A percentile compares a stretch with the other conserved stretches of the same genome.
phyloP scores from a whole-genome alignment of 1,140 invertebrate species.

The Drosophila hydei region DNA sequence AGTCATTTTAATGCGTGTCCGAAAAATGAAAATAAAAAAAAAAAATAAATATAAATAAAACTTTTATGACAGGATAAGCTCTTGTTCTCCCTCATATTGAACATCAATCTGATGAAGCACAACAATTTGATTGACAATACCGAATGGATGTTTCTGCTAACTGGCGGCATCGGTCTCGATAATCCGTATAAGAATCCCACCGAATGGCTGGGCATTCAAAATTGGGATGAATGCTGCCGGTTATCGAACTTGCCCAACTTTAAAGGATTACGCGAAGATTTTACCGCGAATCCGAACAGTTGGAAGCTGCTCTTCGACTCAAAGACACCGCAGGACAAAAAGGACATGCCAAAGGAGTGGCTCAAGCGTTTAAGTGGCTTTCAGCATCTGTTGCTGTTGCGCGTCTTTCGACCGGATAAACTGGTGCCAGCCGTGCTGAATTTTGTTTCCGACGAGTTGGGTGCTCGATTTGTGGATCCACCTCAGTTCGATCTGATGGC shows the following conservation, averaged over 20 bases:
- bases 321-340: constrained; percentile 87
- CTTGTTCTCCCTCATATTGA: constrained; percentile 94
- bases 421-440: constrained; percentile 92
- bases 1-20: constrained; percentile 63
- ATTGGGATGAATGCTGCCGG: constrained; percentile 93
- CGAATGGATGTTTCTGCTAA: constrained; percentile 95
- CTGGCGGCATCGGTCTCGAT: constrained; percentile 92
- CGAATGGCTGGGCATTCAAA: constrained; percentile 89
- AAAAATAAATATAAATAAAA: constrained; percentile 44
- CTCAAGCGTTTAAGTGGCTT: constrained; percentile 87
- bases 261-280: constrained; percentile 87
- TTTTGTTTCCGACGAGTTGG: constrained; percentile 89
- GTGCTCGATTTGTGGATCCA: constrained; percentile 92
- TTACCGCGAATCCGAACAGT: constrained; percentile 85
- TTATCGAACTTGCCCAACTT: constrained; percentile 84
- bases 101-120: constrained; percentile 92
- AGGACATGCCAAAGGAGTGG: constrained; percentile 88
- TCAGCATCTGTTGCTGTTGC: constrained; percentile 91
- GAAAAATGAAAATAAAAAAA: constrained; percentile 10
- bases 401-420: constrained; percentile 95
- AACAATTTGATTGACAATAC: constrained; percentile 87
- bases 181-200: constrained; percentile 90
- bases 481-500: constrained; percentile 94
- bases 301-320: constrained; percentile 93
- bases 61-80: constrained; percentile 89